Evolutionary conservation across 2,797 vertebrate genomes (phyloP), one percentile per base, ranked within the genome.

Genomic region (Gambelia wislizenii): DNA sequence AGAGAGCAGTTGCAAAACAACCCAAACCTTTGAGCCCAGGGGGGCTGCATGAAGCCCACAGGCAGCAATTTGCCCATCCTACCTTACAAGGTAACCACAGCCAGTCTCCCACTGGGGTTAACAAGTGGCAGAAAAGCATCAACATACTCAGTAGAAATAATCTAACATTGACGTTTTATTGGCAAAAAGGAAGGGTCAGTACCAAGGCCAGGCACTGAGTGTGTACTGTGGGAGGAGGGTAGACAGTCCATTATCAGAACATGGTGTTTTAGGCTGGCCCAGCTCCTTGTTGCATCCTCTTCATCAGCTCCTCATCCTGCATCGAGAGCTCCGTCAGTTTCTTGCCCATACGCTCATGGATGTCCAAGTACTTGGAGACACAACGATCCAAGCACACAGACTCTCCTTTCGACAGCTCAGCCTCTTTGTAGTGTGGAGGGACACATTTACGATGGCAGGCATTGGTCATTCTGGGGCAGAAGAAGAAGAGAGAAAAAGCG

Each of bases 401-500:
- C 92, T 99, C 99, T 0, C 99, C 99, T 95, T 99, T 99, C 0
- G 98, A 98, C 85, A 96, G 97, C 94, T 99, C 99, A 0, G 98
- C 97, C 87, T 99, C 99, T 93, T 98, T 99, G 96, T 99, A 99
- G 95, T 98, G 97, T n/a, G 99, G 98, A 0, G 99, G 98, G 0
- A 99, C 98, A 0, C 99, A 99, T 95, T 99, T 99, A 93, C 98
- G 97, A 96, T 99, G 99, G 94, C 99, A 99, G 64, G 98, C 98
- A 16, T 97, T 98, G 74, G 99, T 99, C 99, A 99, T 99, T 96
- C 93, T 96, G 93, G 59, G 10, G 1, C 1, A 16, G 75, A 72
- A 22, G 20, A 89, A 42, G 49, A 1, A 14, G 33, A 6, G 7
- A 0, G 54, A 4, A 59, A 9, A 20, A 7, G 3, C 3, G 4